These are phyloP conservation scores for Stenodera caucasica DNA, from an alignment of 2,888 invertebrate genomes.

Conservation along the genomic window DNA sequence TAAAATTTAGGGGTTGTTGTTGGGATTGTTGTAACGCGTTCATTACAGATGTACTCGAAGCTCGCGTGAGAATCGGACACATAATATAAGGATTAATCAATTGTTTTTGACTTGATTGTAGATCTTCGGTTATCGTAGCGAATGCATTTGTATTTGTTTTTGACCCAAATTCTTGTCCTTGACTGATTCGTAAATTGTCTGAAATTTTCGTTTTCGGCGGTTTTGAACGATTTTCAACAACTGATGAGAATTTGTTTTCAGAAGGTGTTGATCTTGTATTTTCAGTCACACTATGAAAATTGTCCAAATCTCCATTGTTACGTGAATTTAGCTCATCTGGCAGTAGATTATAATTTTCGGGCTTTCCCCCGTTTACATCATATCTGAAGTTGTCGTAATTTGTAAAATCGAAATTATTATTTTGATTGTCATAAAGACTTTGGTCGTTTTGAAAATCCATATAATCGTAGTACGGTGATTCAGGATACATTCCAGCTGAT, in stretches of 20 bases:
- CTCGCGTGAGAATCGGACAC: conserved; percentile 33
- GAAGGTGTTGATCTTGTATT: neutral
- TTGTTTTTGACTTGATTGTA: conserved; percentile 41
- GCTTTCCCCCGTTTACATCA: no score
- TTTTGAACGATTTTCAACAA: conserved; percentile 3
- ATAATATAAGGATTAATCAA: conserved; percentile 41
- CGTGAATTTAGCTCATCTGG: neutral
- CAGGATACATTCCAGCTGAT: neutral
- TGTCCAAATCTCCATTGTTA: neutral
- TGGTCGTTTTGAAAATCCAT: neutral
- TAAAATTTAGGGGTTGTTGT: conserved; percentile 32
- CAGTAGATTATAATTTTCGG: neutral
- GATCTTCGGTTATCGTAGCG: conserved; percentile 30
- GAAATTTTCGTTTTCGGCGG: neutral
- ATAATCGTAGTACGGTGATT: neutral
- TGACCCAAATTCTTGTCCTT: conserved; percentile 14
- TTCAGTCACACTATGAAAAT: neutral
- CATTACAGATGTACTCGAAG: conserved; percentile 31
- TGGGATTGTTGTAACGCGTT: conserved; percentile 11
- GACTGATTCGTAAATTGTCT: conserved; percentile 8
- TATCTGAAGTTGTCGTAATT: neutral
- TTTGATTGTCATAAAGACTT: neutral
- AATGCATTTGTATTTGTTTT: conserved; percentile 31
- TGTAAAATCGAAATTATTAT: neutral
- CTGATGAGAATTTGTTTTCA: conserved; percentile 10